phyloP scores from a whole-genome alignment of 2,113 vertebrate species.

The Melozone crissalis region DNA sequence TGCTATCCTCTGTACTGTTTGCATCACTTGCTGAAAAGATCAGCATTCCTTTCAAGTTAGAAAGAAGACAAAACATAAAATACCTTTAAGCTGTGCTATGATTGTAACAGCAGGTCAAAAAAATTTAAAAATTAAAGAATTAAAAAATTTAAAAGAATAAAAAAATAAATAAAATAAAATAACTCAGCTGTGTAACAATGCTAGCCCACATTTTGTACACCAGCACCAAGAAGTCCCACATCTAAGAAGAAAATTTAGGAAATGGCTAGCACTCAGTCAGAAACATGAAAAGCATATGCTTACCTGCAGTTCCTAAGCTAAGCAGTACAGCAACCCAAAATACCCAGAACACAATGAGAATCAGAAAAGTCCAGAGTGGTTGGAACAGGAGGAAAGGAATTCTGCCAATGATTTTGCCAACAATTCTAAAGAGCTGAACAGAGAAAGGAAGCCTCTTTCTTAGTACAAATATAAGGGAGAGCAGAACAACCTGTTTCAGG shows the following conservation, averaged over 20 bases:
- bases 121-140: not conserved
- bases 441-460: slow-evolving; percentile 64
- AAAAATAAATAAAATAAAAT: not conserved
- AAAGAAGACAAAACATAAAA: not conserved
- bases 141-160: not conserved
- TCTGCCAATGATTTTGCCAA: slow-evolving; percentile 64
- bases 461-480: slow-evolving; percentile 63
- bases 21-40: not conserved
- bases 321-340: slow-evolving; percentile 81
- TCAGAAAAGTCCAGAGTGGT: slow-evolving; percentile 76
- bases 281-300: not conserved
- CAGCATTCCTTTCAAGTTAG: not conserved
- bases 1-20: not conserved
- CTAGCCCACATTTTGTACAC: not conserved
- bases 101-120: not conserved
- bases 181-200: not conserved
- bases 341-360: slow-evolving; percentile 77
- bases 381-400: slow-evolving; percentile 76
- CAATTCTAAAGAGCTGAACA: slow-evolving; percentile 69
- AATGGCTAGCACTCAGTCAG: not conserved
- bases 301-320: slow-evolving; percentile 81
- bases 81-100: not conserved
- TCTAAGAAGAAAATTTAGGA: not conserved
- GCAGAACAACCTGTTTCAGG: slow-evolving; percentile 67
- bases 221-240: not conserved